A percentile compares a stretch with the other conserved stretches of the same genome.
These are phyloP conservation scores for Acanthosoma haemorrhoidale DNA, from an alignment of 2,888 invertebrate species.

Conservation along the genomic window DNA sequence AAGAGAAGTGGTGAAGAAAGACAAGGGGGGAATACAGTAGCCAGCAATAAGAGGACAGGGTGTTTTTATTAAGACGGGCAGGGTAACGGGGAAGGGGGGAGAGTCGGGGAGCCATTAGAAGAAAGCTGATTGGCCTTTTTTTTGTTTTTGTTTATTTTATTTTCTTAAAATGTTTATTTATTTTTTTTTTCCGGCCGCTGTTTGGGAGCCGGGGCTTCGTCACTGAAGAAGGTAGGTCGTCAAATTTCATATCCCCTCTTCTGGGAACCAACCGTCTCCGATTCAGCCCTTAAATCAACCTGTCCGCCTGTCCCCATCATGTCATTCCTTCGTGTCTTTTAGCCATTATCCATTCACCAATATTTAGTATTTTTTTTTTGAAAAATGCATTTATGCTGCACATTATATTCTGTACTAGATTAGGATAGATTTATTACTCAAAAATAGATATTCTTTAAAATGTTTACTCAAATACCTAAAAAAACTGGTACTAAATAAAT, in stretches of 20 bases:
- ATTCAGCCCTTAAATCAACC: not conserved
- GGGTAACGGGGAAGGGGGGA: too few relatives aligned
- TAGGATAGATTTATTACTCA: too few relatives aligned
- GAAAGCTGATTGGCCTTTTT: not conserved
- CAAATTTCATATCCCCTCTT: slow-evolving; percentile 22
- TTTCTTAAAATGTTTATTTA: not conserved
- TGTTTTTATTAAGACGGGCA: slow-evolving; percentile 11
- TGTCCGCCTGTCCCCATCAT: not conserved
- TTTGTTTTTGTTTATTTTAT: not conserved
- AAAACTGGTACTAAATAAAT: too few relatives aligned
- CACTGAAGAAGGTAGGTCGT: not conserved
- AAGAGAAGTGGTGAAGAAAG: too few relatives aligned
- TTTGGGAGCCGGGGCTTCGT: slow-evolving; percentile 2
- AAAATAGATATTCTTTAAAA: too few relatives aligned
- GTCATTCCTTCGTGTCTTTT: not conserved
- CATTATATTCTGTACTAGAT: too few relatives aligned
- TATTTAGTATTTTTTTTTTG: too few relatives aligned
- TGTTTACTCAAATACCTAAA: too few relatives aligned
- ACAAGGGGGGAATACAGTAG: slow-evolving; percentile 13
- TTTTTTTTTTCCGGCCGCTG: not conserved
- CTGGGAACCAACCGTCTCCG: not conserved
- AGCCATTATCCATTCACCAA: too few relatives aligned
- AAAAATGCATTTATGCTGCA: too few relatives aligned
- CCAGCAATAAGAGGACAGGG: not conserved
- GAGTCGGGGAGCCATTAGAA: slow-evolving; percentile 13